Conservation (phyloP, 2,888 invertebrate genomes). For the Protonemura montana region DNA sequence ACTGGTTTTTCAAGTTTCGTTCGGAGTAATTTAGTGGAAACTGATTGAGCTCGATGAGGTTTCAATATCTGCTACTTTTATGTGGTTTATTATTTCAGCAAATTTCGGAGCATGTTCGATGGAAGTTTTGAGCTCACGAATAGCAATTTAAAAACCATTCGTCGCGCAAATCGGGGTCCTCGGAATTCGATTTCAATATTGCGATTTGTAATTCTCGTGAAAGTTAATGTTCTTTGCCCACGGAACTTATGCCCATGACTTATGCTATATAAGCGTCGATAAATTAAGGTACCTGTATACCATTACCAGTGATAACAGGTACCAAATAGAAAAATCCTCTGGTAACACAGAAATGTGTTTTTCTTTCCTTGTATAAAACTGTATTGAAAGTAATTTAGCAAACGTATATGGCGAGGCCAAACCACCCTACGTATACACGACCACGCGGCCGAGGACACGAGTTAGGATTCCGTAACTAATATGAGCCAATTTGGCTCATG, state of each 20-base stretch:
- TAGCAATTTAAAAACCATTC: background rate
- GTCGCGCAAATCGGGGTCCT: background rate
- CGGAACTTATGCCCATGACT: background rate
- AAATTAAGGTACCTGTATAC: background rate
- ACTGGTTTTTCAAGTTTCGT: slow-evolving; percentile 13
- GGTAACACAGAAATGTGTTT: background rate
- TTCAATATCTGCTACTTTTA: background rate
- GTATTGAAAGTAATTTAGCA: background rate
- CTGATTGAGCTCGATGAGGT: slow-evolving; percentile 20
- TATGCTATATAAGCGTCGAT: background rate
- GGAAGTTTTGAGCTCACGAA: background rate
- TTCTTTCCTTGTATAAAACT: background rate
- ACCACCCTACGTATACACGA: too few relatives aligned
- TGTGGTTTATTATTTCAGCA: background rate
- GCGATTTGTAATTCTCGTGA: background rate
- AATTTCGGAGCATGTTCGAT: background rate
- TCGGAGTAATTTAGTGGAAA: slow-evolving; percentile 20
- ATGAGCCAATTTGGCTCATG: slow-evolving; percentile 13
- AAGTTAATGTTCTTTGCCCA: background rate
- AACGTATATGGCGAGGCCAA: background rate
- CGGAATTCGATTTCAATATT: background rate
- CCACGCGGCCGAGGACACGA: background rate
- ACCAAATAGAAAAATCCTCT: background rate
- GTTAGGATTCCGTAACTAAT: slow-evolving; percentile 7
- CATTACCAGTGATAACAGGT: background rate